Percentiles rank a stretch among this genome's conserved stretches.
Conservation (phyloP, 2,113 vertebrate species). For the Charadrius vociferus region DNA sequence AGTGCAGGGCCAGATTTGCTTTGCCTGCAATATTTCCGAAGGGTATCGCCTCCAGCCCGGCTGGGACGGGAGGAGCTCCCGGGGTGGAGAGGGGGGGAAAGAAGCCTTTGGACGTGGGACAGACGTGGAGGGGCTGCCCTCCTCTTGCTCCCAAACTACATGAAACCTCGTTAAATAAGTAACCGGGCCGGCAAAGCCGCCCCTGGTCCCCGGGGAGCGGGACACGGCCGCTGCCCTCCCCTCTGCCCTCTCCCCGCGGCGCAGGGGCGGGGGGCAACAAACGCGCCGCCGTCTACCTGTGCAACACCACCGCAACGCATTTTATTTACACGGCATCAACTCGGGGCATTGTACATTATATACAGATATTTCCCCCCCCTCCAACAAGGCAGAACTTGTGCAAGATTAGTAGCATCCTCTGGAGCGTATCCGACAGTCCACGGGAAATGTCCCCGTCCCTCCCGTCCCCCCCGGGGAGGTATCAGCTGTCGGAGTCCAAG, state of each 20-base stretch:
- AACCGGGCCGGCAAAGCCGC: neutral
- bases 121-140: neutral
- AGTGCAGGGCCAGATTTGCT: neutral
- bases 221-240: neutral
- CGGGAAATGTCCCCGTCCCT: neutral
- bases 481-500: slow-evolving; percentile 97
- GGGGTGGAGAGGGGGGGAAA: too few relatives aligned
- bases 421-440: slow-evolving; percentile 62
- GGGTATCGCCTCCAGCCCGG: neutral
- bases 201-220: neutral
- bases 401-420: slow-evolving; percentile 78
- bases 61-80: neutral
- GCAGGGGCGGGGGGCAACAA: neutral
- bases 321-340: slow-evolving; percentile 73
- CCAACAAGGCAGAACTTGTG: slow-evolving; percentile 79
- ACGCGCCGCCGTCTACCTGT: slow-evolving; percentile 77
- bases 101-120: neutral
- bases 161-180: neutral
- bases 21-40: neutral
- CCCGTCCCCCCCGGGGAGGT: neutral
- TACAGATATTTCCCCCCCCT: slow-evolving; percentile 72
- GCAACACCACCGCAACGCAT: slow-evolving; percentile 83
- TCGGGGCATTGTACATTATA: slow-evolving; percentile 79
- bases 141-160: accelerated
- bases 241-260: neutral